Conservation (phyloP, 1,140 invertebrate genomes). For the Pogonognathellus flavescens region DNA sequence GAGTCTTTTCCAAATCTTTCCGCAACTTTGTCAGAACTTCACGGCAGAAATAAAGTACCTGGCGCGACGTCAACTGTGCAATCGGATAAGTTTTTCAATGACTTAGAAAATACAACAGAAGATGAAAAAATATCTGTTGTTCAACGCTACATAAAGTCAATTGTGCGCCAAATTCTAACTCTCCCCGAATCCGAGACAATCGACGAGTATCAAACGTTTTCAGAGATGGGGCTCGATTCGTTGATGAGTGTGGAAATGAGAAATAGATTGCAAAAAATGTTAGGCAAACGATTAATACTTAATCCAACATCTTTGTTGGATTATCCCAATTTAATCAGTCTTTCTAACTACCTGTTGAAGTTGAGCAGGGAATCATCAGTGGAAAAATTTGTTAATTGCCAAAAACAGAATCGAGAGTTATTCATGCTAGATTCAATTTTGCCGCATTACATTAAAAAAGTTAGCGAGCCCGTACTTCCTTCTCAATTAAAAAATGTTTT, state of each 20-base stretch:
- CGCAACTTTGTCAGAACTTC: not conserved
- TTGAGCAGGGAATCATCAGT: not conserved
- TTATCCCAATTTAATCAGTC: not conserved
- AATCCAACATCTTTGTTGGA: slow-evolving; percentile 1
- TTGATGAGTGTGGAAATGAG: slow-evolving; percentile 8
- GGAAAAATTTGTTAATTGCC: not conserved
- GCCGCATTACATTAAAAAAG: not conserved
- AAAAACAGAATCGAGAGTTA: not conserved
- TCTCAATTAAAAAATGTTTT: not conserved
- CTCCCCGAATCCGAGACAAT: not conserved
- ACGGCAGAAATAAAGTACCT: not conserved
- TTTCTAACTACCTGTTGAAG: not conserved
- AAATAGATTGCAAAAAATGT: not conserved
- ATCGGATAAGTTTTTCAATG: not conserved
- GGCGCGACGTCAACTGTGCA: not conserved
- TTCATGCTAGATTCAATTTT: not conserved
- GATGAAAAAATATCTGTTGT: not conserved
- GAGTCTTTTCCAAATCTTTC: not conserved
- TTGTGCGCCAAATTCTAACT: not conserved
- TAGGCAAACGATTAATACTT: not conserved
- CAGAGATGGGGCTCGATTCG: slow-evolving; percentile 1
- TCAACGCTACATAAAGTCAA: not conserved
- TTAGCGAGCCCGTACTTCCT: not conserved
- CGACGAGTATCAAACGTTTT: slow-evolving; percentile 6
- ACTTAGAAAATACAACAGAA: not conserved